phyloP scores from a whole-genome alignment of 1,140 invertebrate species.

The Himalopsyche phryganea region DNA sequence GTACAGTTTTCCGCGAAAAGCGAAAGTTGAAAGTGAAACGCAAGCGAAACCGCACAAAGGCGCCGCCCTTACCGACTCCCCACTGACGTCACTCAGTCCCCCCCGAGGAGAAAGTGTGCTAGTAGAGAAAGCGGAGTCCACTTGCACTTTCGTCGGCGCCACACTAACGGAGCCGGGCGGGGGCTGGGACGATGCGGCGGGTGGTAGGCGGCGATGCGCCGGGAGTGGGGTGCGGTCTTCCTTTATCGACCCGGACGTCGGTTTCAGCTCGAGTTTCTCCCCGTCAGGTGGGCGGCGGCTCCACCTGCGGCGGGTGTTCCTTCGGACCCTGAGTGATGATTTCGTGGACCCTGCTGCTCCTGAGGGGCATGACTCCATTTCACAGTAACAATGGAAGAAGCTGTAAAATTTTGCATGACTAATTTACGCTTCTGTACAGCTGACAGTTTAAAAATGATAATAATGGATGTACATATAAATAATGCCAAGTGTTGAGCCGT shows the following conservation, averaged over 20 bases:
- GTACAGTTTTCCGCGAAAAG: not conserved
- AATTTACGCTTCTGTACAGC: no score
- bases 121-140: conserved; percentile 33
- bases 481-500: no score
- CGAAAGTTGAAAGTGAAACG: not conserved
- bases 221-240: conserved; percentile 36
- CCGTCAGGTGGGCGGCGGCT: conserved; percentile 10
- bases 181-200: not conserved
- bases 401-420: no score
- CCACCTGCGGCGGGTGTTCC: not conserved
- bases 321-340: no score
- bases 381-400: no score
- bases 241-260: conserved; percentile 43
- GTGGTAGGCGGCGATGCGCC: not conserved
- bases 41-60: not conserved
- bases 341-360: no score
- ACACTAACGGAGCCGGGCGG: conserved; percentile 1
- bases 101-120: conserved; percentile 32
- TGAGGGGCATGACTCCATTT: no score
- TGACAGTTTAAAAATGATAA: no score
- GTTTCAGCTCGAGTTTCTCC: conserved; percentile 21
- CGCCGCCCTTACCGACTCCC: no score
- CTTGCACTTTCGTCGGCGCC: conserved; percentile 31
- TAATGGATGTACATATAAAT: no score
- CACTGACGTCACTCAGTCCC: not conserved